Evolutionary conservation across 2,888 invertebrate species (phyloP).

Genomic region (Athrips mouffetella): DNA sequence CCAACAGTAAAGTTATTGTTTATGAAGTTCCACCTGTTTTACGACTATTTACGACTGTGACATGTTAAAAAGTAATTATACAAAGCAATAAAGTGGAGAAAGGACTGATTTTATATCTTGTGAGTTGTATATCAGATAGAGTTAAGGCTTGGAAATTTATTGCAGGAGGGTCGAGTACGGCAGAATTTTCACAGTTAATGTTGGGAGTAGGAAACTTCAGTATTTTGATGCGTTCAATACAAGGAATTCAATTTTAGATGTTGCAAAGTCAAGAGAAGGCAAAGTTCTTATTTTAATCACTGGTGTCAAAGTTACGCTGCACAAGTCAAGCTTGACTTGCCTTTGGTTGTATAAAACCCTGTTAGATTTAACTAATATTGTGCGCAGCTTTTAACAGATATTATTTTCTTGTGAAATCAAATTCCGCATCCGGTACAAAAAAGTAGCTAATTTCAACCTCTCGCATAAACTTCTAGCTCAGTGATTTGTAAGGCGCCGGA

Average conservation of each 20-base stretch:
- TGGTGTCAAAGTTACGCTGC: too few relatives aligned
- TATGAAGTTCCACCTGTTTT: not conserved
- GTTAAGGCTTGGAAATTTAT: slow-evolving; percentile 44
- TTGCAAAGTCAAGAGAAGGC: too few relatives aligned
- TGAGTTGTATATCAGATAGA: slow-evolving; percentile 39
- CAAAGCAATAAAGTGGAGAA: slow-evolving; percentile 32
- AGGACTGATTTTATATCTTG: slow-evolving; percentile 34
- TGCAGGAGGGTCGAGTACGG: slow-evolving; percentile 33
- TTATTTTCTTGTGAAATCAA: not conserved
- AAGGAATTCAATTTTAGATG: not conserved
- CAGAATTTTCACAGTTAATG: slow-evolving; percentile 26
- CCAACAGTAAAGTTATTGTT: not conserved
- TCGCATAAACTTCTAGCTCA: not conserved
- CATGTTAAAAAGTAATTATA: slow-evolving; percentile 34
- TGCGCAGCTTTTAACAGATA: not conserved
- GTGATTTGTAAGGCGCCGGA: slow-evolving; percentile 16
- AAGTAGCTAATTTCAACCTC: slow-evolving; percentile 2
- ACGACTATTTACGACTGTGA: slow-evolving; percentile 10
- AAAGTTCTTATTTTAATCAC: too few relatives aligned
- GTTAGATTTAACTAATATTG: too few relatives aligned
- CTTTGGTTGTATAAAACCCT: too few relatives aligned
- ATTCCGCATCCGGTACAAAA: not conserved
- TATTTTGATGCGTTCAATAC: not conserved
- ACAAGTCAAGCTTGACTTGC: too few relatives aligned
- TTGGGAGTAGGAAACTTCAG: not conserved